These are phyloP conservation scores for Phycodurus eques DNA, from an alignment of 2,113 vertebrate genomes.

Conservation along the genomic window DNA sequence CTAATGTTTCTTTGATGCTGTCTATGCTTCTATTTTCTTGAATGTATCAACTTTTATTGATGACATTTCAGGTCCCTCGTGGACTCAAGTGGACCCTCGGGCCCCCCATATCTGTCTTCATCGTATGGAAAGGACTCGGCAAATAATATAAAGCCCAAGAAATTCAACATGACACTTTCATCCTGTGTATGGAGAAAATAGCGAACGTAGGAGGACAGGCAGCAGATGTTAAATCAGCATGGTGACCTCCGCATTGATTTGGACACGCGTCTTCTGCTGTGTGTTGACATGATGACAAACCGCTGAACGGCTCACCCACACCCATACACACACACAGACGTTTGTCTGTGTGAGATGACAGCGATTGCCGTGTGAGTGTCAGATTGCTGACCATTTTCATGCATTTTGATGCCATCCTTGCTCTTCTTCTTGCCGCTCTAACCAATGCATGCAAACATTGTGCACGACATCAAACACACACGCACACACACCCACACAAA, in stretches of 20 bases:
- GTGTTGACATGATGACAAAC: conserved; percentile 2
- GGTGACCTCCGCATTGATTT: conserved; percentile 1
- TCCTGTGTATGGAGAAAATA: neutral
- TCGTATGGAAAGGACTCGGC: neutral
- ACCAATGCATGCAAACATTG: neutral
- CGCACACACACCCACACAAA: neutral
- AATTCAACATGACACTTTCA: conserved; percentile 2
- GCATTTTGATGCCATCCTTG: neutral
- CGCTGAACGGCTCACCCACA: neutral
- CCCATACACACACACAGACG: neutral
- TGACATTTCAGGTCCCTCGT: neutral
- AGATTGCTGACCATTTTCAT: neutral
- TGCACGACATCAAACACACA: neutral
- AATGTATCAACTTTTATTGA: neutral
- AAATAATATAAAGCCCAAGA: neutral
- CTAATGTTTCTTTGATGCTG: neutral
- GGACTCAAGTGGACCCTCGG: neutral
- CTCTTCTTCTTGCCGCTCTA: neutral
- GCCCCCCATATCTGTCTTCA: neutral
- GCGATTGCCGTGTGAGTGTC: neutral
- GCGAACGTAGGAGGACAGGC: neutral
- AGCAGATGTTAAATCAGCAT: conserved; percentile 4
- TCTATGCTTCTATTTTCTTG: neutral
- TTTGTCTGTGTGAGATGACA: neutral
- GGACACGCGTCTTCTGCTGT: neutral